A percentile compares a stretch with the other conserved stretches of the same genome.
phyloP scores from a whole-genome alignment of 2,797 vertebrate genomes.

The Phrynocephalus forsythii region DNA sequence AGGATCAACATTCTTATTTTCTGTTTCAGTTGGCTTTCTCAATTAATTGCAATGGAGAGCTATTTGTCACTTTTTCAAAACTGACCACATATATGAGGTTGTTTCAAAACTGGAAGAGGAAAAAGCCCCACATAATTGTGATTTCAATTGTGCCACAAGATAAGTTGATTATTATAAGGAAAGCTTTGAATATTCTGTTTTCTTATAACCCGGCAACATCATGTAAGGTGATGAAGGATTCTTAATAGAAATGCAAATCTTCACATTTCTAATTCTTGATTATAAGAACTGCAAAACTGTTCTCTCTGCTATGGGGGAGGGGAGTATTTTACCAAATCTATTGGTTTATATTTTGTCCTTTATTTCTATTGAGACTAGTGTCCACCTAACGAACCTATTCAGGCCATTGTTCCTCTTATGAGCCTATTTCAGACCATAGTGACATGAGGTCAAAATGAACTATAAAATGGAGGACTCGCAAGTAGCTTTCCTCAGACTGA shows the following conservation, averaged over 20 bases:
- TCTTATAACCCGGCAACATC: not conserved
- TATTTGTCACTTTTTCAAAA: conserved; percentile 3
- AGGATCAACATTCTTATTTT: not conserved
- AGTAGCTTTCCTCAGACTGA: no score
- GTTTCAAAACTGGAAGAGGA: conserved; percentile 21
- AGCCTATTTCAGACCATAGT: no score
- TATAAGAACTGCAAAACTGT: no score
- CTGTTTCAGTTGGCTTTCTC: no score
- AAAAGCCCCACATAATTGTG: conserved; percentile 43
- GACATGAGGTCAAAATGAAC: no score
- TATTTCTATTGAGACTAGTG: no score
- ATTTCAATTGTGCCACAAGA: conserved; percentile 44
- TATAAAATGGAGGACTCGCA: no score
- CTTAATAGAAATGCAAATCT: not conserved
- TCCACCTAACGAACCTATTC: no score
- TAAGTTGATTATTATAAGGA: not conserved
- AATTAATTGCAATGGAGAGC: not conserved
- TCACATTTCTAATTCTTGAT: not conserved
- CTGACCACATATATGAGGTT: conserved; percentile 56
- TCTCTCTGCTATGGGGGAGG: no score
- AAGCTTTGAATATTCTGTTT: not conserved
- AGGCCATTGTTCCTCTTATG: no score
- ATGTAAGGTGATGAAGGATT: not conserved
- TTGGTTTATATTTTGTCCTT: no score
- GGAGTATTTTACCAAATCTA: no score